Conservation (phyloP, 2,888 invertebrate species). For the Magallana nippona region DNA sequence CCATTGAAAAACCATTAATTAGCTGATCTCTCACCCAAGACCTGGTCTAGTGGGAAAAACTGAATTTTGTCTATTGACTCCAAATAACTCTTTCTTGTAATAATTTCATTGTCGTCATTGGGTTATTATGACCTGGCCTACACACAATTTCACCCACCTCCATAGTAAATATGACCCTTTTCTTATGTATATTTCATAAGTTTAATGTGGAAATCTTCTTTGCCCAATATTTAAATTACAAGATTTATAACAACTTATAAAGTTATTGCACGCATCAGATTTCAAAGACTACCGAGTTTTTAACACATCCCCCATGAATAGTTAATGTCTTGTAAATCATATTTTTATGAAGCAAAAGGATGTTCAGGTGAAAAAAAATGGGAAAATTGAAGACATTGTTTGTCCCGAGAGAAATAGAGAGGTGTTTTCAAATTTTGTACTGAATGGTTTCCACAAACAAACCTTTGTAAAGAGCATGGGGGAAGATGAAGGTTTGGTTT, state of each 20-base stretch:
- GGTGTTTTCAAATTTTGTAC: slow-evolving; percentile 5
- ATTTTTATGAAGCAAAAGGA: slow-evolving; percentile 24
- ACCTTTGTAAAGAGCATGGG: slow-evolving; percentile 19
- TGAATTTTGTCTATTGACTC: slow-evolving; percentile 20
- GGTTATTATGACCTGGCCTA: background rate
- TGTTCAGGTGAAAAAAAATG: background rate
- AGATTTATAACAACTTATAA: slow-evolving; percentile 30
- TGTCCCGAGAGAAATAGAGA: background rate
- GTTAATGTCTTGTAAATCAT: slow-evolving; percentile 32
- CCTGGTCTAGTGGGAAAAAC: slow-evolving; percentile 21
- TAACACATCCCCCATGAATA: slow-evolving; percentile 20
- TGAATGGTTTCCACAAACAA: background rate
- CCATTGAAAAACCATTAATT: slow-evolving; percentile 21
- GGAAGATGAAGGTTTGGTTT: background rate
- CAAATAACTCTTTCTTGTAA: background rate
- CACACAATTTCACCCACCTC: background rate
- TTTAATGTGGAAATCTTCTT: slow-evolving; percentile 2
- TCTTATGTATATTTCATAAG: slow-evolving; percentile 25
- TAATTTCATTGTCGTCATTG: background rate
- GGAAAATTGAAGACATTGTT: slow-evolving; percentile 14
- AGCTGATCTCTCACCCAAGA: slow-evolving; percentile 11
- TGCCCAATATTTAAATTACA: slow-evolving; percentile 7
- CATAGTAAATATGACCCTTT: background rate
- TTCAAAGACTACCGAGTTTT: slow-evolving; percentile 16
- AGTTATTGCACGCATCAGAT: slow-evolving; percentile 9